Conservation (phyloP, 2,797 vertebrate genomes). For the Chanos chanos region DNA sequence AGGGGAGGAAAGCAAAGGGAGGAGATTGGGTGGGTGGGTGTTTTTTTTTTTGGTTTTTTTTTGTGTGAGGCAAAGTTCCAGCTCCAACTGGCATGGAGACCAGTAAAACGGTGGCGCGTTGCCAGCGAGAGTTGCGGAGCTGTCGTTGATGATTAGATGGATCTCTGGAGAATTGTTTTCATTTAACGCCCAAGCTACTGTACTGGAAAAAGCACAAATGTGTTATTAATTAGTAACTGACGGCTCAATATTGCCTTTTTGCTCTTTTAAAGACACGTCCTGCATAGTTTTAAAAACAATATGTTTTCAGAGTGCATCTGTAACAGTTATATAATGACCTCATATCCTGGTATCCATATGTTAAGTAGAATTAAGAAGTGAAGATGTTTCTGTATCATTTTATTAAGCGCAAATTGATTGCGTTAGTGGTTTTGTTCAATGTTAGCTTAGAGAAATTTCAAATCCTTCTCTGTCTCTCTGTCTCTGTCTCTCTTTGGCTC, state of each 20-base stretch:
- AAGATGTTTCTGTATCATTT: no score
- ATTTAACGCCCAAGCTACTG: slow-evolving; percentile 38
- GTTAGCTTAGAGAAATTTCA: no score
- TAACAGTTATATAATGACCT: slow-evolving; percentile 19
- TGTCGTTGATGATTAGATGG: slow-evolving; percentile 22
- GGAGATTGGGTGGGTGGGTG: background rate
- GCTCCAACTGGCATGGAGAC: background rate
- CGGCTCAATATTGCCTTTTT: slow-evolving; percentile 36
- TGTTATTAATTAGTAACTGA: slow-evolving; percentile 36
- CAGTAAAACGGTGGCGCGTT: slow-evolving; percentile 19
- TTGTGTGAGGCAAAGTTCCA: background rate
- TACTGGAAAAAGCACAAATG: slow-evolving; percentile 36
- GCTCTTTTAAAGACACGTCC: slow-evolving; percentile 14
- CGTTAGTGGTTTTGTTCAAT: no score
- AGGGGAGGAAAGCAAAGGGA: background rate
- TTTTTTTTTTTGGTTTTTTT: background rate
- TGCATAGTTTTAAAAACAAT: slow-evolving; percentile 28
- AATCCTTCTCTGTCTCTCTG: background rate
- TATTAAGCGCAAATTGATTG: no score
- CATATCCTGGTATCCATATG: no score
- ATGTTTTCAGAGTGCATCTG: slow-evolving; percentile 19
- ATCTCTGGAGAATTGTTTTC: slow-evolving; percentile 23
- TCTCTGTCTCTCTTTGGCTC: slow-evolving; percentile 3
- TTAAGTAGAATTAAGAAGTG: no score
- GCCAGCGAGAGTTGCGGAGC: slow-evolving; percentile 30